Percentiles rank a stretch among this genome's conserved stretches.
Evolutionary conservation across 2,113 vertebrate genomes (phyloP).

Genomic region (Catharus minimus): DNA sequence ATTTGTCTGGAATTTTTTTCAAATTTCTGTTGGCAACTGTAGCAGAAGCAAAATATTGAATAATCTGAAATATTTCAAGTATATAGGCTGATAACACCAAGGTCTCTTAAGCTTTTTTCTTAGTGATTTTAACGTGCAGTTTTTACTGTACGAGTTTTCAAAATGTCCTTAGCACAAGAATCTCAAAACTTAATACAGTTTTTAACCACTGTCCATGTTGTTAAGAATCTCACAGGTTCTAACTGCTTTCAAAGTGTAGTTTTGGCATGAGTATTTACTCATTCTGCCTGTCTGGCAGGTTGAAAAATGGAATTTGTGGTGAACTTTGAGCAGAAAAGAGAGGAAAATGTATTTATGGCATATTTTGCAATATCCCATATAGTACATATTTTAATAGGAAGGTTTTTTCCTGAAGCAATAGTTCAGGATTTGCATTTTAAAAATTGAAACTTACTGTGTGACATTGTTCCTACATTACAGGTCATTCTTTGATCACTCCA

Average conservation of each 20-base stretch:
- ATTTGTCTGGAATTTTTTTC: background rate
- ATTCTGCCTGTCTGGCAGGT: background rate
- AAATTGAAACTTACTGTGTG: background rate
- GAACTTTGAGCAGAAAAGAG: background rate
- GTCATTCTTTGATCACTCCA: conserved; percentile 99
- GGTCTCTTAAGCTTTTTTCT: background rate
- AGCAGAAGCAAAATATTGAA: background rate
- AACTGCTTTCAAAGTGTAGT: background rate
- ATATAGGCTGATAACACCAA: background rate
- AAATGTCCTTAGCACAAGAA: background rate
- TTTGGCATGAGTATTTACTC: background rate
- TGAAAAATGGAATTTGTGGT: background rate
- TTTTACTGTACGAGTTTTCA: background rate
- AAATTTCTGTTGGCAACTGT: background rate
- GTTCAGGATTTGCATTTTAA: background rate
- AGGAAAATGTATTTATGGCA: background rate
- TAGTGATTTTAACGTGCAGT: background rate
- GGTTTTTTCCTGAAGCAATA: background rate
- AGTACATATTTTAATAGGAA: background rate
- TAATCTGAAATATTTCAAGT: background rate
- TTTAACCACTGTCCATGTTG: background rate
- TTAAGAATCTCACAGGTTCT: background rate
- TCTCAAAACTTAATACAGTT: background rate
- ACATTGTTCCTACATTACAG: conserved; percentile 67
- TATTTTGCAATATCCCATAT: background rate